Base-by-base conservation (phyloP, 2,888 invertebrate genomes). In the Patella ulyssiponensis region DNA sequence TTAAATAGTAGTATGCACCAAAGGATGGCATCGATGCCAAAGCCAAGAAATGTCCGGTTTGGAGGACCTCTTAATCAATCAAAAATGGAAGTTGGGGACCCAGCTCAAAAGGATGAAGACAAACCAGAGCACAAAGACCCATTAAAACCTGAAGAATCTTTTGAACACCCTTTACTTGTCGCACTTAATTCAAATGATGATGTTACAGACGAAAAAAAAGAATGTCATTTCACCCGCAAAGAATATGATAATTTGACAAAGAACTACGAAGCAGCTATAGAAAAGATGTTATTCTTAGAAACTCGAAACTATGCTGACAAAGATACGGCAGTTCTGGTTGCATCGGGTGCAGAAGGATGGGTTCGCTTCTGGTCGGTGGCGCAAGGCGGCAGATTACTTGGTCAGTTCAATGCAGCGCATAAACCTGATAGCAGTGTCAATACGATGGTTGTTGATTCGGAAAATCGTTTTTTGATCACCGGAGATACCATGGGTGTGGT, bases 361-460 rank as follows among this genome's bases (percentile, higher is more conserved):
- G 93, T 92, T 9, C 95, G 96, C 92, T 93, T 95, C 33, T 97
- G 96, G 95, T 96, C 96, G 23, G 95, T 96, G 90, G 73, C 53
- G 17, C 23, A 52, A 53, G 71, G 76, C 93, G 95, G 95, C 15
- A 95, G 95, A 11, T 94, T 94, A 90, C 92, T 95, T 77, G 94
- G 94, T 54, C 93, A 95, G 51, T 96, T 96, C 91, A 93, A 92
- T 69, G 95, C 94, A 4, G 93, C 95, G 69, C 96, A 96, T 90
- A 93, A 93, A 52, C 92, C 93, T 0, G 88, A 94, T 87, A 87
- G 89, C 76, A 84, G 85, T 69, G 94, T 95, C 71, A 92, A 94
- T 20, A 93, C 95, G 27, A 94, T 97, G 93, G 92, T 94, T 56
- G 95, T 95, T 0, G 96, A 96, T 91, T 89, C 92, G 2, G 90